Conservation (phyloP, 2,797 vertebrate genomes). For the Halcyon chelicuti region DNA sequence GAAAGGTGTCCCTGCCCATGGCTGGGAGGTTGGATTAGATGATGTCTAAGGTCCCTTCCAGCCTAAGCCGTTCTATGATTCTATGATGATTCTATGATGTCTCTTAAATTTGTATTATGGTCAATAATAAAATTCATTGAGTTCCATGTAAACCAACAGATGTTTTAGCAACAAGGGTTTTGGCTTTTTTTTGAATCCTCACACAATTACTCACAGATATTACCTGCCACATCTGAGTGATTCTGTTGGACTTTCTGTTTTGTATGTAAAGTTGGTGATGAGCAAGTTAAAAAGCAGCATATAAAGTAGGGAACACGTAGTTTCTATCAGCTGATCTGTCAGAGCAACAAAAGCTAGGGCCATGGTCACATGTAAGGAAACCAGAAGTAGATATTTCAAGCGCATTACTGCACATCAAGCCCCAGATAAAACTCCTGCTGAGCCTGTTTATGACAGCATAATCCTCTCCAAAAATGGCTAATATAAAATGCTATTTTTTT, state of each 20-base stretch:
- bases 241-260: neutral
- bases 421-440: constrained; percentile 55
- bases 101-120: neutral
- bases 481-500: constrained; percentile 50
- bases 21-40: too few relatives aligned
- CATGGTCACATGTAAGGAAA: neutral
- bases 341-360: neutral
- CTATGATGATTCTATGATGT: too few relatives aligned
- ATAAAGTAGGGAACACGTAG: neutral
- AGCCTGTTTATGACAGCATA: constrained; percentile 68
- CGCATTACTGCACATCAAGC: constrained; percentile 1
- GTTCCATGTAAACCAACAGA: neutral
- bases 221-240: neutral
- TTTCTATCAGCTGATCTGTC: neutral
- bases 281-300: neutral
- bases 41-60: too few relatives aligned
- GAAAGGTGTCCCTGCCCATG: too few relatives aligned
- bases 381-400: constrained; percentile 25
- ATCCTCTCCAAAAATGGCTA: constrained; percentile 62
- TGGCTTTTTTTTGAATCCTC: neutral
- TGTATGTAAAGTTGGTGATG: neutral
- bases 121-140: neutral
- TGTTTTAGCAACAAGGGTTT: neutral
- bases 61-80: too few relatives aligned
- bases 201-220: constrained; percentile 11